Base-by-base conservation (phyloP, 2,113 vertebrate genomes). In the Triplophysa dalaica region DNA sequence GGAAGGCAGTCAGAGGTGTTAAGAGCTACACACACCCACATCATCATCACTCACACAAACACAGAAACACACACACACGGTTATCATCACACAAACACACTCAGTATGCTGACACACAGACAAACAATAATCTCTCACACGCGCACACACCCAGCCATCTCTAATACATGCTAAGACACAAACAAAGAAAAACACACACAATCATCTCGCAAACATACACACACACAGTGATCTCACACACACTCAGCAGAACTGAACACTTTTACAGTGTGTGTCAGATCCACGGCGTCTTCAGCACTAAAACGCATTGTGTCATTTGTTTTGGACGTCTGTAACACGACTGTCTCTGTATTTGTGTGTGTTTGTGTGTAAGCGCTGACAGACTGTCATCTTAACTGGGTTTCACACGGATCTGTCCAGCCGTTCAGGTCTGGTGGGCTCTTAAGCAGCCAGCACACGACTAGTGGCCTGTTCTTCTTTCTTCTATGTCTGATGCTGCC, bases 1-100 rank as follows among this genome's bases (percentile, higher is more conserved):
- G 95, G 92, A 98, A 97, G 90, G 88, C 94, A 95, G 92, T 93
- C 89, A 95, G 84, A 96, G 87, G 0, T n/a, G 90, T 96, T 94
- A 95, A 81, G 85, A 16, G 83, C 65, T 74, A n/a, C 79, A 75
- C 76, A 24, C 82, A 81, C 58, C 22, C 26, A 38, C 50, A 67
- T 41, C 29, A 14, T 38, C 22, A 38, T 56, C 17, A 8, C 5
- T 54, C 33, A 38, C 33, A 38, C 33, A 38, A 7, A 33, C 33
- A 33, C 1, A 33, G 4, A 33, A 33, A 5, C 33, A 33, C 33
- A 33, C 4, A 33, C 33, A 33, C 33, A 33, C 6, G 4, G 33
- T 33, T 7, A 33, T 33, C 33, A 33, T 33, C 33, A 33, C 33
- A 33, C 33, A 33, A 33, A 33, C 33, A 33, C 29, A 33, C 29